Evolutionary conservation across 2,888 invertebrate species (phyloP).

Genomic region (Danaus chrysippus): DNA sequence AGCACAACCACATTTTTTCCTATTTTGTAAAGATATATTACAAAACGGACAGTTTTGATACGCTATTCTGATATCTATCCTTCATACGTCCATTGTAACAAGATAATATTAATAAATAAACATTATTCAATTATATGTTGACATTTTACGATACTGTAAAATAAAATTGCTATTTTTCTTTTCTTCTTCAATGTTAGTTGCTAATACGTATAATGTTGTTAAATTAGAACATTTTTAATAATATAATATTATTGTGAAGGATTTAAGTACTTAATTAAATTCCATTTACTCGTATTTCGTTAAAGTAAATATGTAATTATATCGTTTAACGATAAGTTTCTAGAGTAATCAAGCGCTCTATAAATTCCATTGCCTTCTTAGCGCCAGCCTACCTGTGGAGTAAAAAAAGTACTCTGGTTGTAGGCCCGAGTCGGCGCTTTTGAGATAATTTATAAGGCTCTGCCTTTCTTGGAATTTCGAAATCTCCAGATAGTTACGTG

Average conservation of each 20-base stretch:
- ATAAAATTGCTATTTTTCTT: no score
- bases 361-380: slow-evolving; percentile 75
- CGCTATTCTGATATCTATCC: background rate
- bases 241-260: no score
- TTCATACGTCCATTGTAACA: no score
- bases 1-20: slow-evolving; percentile 61
- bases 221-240: no score
- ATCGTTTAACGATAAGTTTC: slow-evolving; percentile 17
- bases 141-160: no score
- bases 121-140: no score
- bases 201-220: no score
- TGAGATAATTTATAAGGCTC: slow-evolving; percentile 78
- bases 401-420: slow-evolving; percentile 75
- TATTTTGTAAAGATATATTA: slow-evolving; percentile 27
- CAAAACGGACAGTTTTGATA: slow-evolving; percentile 21
- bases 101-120: no score
- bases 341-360: slow-evolving; percentile 39
- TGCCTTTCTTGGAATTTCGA: slow-evolving; percentile 78
- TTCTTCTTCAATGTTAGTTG: no score
- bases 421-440: slow-evolving; percentile 76
- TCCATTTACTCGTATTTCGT: no score
- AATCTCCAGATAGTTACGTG: slow-evolving; percentile 70
- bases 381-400: slow-evolving; percentile 76
- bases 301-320: slow-evolving; percentile 4
- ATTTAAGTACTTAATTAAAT: no score